Conservation (phyloP, 2,113 vertebrate species). For the Aptenodytes patagonicus region DNA sequence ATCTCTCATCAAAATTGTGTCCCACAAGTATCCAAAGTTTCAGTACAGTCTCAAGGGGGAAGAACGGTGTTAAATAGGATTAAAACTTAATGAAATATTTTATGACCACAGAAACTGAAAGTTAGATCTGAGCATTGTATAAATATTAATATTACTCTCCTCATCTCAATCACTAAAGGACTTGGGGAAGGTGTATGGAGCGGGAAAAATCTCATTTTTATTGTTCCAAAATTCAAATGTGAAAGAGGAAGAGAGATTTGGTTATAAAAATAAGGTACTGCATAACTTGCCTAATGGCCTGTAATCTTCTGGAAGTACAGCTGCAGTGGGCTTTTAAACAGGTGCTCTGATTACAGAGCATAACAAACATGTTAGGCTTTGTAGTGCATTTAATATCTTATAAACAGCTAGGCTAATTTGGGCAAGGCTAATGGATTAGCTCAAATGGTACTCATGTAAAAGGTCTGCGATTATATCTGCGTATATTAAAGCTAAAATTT, state of each 20-base stretch:
- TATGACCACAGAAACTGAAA: slow-evolving; percentile 55
- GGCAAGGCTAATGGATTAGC: slow-evolving; percentile 64
- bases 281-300: slow-evolving; percentile 70
- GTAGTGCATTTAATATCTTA: slow-evolving; percentile 66
- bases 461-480: slow-evolving; percentile 18
- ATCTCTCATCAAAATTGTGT: neutral
- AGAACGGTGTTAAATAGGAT: slow-evolving; percentile 26
- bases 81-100: slow-evolving; percentile 76
- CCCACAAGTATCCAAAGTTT: neutral
- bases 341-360: slow-evolving; percentile 70
- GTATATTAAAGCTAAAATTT: neutral
- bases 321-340: slow-evolving; percentile 69
- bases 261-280: slow-evolving; percentile 66
- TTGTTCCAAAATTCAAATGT: slow-evolving; percentile 55
- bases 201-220: slow-evolving; percentile 57
- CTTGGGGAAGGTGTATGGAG: neutral
- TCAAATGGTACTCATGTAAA: slow-evolving; percentile 47
- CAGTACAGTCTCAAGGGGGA: neutral
- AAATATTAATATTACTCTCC: slow-evolving; percentile 63
- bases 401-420: slow-evolving; percentile 72
- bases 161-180: slow-evolving; percentile 41
- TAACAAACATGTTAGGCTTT: slow-evolving; percentile 68
- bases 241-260: slow-evolving; percentile 56
- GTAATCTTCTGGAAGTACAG: slow-evolving; percentile 65
- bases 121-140: slow-evolving; percentile 27